Evolutionary conservation across 2,797 vertebrate genomes (phyloP).

Genomic region (Mionectes olivaceus): DNA sequence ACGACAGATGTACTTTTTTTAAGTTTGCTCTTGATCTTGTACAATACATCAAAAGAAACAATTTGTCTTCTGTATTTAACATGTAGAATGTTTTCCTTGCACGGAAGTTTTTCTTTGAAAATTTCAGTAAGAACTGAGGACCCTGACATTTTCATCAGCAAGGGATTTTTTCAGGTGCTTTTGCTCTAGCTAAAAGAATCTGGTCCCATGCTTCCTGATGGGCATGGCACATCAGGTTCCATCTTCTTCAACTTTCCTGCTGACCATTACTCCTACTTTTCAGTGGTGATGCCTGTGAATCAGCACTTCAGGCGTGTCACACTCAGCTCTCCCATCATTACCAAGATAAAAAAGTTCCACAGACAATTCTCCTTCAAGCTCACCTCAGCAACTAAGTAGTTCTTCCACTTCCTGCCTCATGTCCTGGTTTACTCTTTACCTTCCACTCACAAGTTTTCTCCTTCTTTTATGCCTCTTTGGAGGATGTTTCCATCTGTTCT

Average conservation of each 20-base stretch:
- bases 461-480: background rate
- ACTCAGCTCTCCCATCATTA: background rate
- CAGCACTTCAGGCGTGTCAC: background rate
- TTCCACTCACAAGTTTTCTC: background rate
- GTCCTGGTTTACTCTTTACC: background rate
- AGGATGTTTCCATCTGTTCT: background rate
- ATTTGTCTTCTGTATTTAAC: background rate
- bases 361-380: rapidly evolving
- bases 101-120: background rate
- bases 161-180: background rate
- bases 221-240: background rate
- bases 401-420: background rate
- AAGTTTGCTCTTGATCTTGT: background rate
- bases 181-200: background rate
- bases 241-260: background rate
- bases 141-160: background rate
- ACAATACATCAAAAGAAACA: background rate
- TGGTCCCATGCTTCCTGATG: background rate
- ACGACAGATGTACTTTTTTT: background rate
- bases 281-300: background rate
- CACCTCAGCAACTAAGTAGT: background rate
- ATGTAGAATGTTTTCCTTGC: background rate
- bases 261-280: background rate
- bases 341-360: background rate
- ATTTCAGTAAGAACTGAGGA: background rate